Percentiles rank a stretch among this genome's conserved stretches.
phyloP scores from a whole-genome alignment of 2,113 vertebrate genomes.

The Nettapus auritus region DNA sequence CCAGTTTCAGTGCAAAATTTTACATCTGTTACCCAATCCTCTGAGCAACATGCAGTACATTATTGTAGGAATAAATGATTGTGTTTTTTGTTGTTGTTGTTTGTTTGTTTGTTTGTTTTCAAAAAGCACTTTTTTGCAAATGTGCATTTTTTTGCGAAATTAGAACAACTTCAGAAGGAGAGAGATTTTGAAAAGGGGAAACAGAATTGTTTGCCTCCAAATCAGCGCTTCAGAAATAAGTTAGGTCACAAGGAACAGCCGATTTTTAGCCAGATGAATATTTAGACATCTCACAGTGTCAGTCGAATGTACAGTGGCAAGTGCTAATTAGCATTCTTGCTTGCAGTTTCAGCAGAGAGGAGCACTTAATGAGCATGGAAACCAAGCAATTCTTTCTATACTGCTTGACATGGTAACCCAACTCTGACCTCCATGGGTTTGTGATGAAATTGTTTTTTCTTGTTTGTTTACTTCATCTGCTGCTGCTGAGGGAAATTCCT shows the following conservation, averaged over 20 bases:
- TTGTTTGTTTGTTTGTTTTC: not conserved
- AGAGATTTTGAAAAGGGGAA: not conserved
- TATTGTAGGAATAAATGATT: not conserved
- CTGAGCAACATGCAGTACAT: not conserved
- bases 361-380: conserved; percentile 16
- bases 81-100: not conserved
- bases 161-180: not conserved
- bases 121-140: not conserved
- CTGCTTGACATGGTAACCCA: conserved; percentile 25
- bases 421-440: not conserved
- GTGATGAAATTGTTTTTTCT: conserved; percentile 46
- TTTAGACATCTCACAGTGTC: not conserved
- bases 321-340: conserved; percentile 8
- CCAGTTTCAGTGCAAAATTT: not conserved
- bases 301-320: not conserved
- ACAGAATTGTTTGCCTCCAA: not conserved
- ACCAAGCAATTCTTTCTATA: conserved; percentile 7
- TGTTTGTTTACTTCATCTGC: conserved; percentile 47
- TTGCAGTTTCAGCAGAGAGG: not conserved
- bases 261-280: not conserved
- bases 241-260: not conserved
- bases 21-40: not conserved
- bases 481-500: conserved; percentile 57
- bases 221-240: not conserved
- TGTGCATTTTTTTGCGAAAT: not conserved